Evolutionary conservation across 2,113 vertebrate genomes (phyloP).

Genomic region (Channa argus): DNA sequence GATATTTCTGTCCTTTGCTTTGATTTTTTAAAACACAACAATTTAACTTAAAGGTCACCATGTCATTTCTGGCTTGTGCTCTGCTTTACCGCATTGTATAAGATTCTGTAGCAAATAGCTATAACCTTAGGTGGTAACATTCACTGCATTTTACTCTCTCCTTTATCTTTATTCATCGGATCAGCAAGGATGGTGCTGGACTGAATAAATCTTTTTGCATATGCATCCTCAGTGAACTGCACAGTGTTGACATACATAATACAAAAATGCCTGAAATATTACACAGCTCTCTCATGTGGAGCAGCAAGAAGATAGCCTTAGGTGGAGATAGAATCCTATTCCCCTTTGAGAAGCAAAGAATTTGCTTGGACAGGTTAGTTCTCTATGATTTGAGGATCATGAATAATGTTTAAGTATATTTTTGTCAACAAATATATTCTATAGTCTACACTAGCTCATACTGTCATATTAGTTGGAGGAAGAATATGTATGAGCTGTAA

Average conservation of each 20-base stretch:
- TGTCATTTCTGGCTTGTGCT: background rate
- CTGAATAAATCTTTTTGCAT: constrained; percentile 63
- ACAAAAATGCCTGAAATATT: constrained; percentile 38
- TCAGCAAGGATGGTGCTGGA: constrained; percentile 46
- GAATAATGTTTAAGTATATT: constrained; percentile 10
- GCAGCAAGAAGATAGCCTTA: constrained; percentile 32
- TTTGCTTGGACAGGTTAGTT: constrained; percentile 20
- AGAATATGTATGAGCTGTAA: background rate
- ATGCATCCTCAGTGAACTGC: constrained; percentile 50
- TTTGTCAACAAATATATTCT: constrained; percentile 6
- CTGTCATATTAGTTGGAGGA: background rate
- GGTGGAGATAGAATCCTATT: constrained; percentile 25
- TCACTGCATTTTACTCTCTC: constrained; percentile 33
- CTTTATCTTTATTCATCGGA: constrained; percentile 36
- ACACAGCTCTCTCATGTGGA: constrained; percentile 44
- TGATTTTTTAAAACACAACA: constrained; percentile 1
- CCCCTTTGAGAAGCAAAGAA: constrained; percentile 19
- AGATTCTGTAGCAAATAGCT: constrained; percentile 21
- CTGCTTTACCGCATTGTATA: constrained; percentile 22
- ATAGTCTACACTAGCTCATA: background rate
- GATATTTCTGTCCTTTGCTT: background rate
- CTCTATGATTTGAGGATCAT: constrained; percentile 8
- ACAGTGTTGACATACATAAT: constrained; percentile 54
- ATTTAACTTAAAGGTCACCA: background rate
- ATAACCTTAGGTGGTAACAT: constrained; percentile 45